phyloP scores from a whole-genome alignment of 2,888 invertebrate species.

The Thumatha senex region DNA sequence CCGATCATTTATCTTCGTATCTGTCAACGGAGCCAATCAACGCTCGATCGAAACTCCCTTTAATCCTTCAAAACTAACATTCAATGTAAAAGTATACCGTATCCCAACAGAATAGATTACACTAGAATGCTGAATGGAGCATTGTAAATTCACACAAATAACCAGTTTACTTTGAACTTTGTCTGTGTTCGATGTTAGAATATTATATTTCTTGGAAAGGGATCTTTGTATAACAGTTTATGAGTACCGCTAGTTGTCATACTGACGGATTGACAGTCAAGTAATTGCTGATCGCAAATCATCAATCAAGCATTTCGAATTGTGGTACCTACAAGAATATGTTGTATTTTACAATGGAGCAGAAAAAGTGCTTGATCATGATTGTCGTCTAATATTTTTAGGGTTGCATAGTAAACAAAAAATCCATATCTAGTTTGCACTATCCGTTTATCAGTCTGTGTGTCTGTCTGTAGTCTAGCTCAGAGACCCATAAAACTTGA shows the following conservation, averaged over 20 bases:
- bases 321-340: slow-evolving; percentile 28
- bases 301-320: slow-evolving; percentile 63
- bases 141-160: slow-evolving; percentile 35
- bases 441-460: too few species aligned
- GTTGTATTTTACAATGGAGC: slow-evolving; percentile 23
- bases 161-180: slow-evolving; percentile 50
- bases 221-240: slow-evolving; percentile 46
- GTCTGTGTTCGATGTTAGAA: slow-evolving; percentile 41
- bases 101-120: slow-evolving; percentile 14
- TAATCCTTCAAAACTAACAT: slow-evolving; percentile 24
- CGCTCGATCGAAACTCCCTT: slow-evolving; percentile 66
- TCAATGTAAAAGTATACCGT: slow-evolving; percentile 27
- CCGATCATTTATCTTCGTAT: slow-evolving; percentile 78
- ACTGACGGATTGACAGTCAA: slow-evolving; percentile 56
- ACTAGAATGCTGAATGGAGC: slow-evolving; percentile 23
- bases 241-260: slow-evolving; percentile 44
- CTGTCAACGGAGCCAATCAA: slow-evolving; percentile 78
- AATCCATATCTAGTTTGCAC: too few species aligned
- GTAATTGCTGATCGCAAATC: slow-evolving; percentile 57
- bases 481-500: too few species aligned
- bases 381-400: not conserved
- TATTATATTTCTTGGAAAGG: slow-evolving; percentile 24
- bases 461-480: too few species aligned
- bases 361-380: slow-evolving; percentile 20
- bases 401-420: too few species aligned